Percentiles rank a stretch among this genome's conserved stretches.
Conservation (phyloP, 2,888 invertebrate species). For the Cetonia aurata region DNA sequence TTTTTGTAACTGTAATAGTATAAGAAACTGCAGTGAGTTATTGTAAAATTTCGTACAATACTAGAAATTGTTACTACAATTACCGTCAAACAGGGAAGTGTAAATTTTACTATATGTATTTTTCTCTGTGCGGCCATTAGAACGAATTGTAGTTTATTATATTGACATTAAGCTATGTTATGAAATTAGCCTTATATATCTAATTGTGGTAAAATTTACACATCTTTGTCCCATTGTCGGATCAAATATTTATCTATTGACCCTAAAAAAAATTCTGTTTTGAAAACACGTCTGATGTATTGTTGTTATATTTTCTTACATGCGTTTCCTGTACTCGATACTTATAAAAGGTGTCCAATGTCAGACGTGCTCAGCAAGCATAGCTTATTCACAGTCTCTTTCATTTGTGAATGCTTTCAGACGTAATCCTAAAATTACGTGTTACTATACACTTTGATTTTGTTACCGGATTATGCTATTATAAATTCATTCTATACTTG, state of each 20-base stretch:
- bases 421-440: conserved; percentile 25
- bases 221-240: too few species aligned
- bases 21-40: too few species aligned
- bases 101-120: too few species aligned
- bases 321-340: conserved; percentile 9
- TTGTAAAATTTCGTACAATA: too few species aligned
- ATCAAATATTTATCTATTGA: background rate
- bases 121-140: too few species aligned
- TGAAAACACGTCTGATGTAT: conserved; percentile 18
- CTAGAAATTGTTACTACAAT: too few species aligned
- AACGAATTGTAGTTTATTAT: too few species aligned
- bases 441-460: conserved; percentile 18
- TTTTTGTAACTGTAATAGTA: too few species aligned
- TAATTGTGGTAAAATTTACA: too few species aligned
- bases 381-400: conserved; percentile 21
- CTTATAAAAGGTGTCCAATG: conserved; percentile 12
- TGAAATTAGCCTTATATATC: too few species aligned
- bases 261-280: conserved; percentile 5
- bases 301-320: conserved; percentile 18
- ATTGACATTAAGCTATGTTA: too few species aligned
- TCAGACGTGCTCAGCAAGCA: conserved; percentile 1
- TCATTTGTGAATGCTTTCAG: conserved; percentile 16
- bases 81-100: too few species aligned
- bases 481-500: background rate
- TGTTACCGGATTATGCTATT: conserved; percentile 5